A percentile compares a stretch with the other conserved stretches of the same genome.
Evolutionary conservation across 2,113 vertebrate genomes (phyloP).

Genomic region (Hemiscyllium ocellatum): DNA sequence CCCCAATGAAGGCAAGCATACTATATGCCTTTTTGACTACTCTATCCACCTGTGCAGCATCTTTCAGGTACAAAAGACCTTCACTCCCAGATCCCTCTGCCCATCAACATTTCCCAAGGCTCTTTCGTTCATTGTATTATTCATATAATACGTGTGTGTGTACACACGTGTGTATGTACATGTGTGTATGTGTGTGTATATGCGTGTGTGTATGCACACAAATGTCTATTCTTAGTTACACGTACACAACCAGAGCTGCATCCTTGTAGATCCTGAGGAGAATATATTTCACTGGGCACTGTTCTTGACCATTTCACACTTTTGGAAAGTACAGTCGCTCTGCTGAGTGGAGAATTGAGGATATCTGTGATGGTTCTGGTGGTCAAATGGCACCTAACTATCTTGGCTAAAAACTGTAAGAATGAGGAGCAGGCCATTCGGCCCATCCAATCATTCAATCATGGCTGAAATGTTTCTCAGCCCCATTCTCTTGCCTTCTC

Average conservation of each 20-base stretch:
- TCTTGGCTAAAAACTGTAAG: not conserved
- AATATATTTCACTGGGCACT: not conserved
- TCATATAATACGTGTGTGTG: not conserved
- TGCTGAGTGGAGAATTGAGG: not conserved
- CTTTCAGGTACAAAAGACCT: too few species aligned
- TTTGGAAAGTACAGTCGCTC: not conserved
- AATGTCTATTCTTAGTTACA: not conserved
- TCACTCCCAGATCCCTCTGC: too few species aligned
- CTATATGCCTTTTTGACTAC: too few species aligned
- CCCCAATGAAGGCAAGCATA: too few species aligned
- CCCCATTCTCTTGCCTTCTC: too few species aligned
- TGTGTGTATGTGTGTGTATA: not conserved
- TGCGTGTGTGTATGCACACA: not conserved
- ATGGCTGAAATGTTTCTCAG: too few species aligned
- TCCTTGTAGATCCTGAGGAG: not conserved
- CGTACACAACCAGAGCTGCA: not conserved
- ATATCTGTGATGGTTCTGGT: not conserved
- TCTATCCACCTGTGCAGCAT: too few species aligned
- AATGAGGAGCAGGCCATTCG: too few species aligned
- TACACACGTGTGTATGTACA: not conserved
- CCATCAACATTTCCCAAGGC: too few species aligned
- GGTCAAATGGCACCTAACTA: not conserved
- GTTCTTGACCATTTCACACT: not conserved
- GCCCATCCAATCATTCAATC: too few species aligned
- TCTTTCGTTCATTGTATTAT: too few species aligned